These are phyloP conservation scores for Aspidoscelis tigris DNA, from an alignment of 2,113 vertebrate genomes.

Conservation along the genomic window DNA sequence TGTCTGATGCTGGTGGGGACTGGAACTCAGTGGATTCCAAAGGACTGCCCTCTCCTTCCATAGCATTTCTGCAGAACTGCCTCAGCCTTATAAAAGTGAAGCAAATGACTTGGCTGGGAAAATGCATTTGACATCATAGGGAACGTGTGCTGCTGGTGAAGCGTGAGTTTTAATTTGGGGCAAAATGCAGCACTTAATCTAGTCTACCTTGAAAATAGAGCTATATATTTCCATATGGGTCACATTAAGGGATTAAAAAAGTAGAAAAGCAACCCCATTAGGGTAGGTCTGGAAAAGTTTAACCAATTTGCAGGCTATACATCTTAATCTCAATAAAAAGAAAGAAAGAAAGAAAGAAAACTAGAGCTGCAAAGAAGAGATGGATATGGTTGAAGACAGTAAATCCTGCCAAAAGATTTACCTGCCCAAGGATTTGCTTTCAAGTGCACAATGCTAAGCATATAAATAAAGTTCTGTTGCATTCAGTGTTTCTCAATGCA, in stretches of 20 bases:
- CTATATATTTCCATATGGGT: constrained; percentile 80
- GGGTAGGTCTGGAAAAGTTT: constrained; percentile 79
- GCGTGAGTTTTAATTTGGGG: constrained; percentile 71
- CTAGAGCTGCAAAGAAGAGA: constrained; percentile 10
- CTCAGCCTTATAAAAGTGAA: constrained; percentile 56
- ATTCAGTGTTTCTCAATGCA: neutral
- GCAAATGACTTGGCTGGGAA: constrained; percentile 61
- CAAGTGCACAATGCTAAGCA: neutral
- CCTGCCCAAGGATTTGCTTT: neutral
- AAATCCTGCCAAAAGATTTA: constrained; percentile 32
- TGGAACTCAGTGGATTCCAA: no score
- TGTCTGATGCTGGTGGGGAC: neutral
- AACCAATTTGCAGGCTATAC: constrained; percentile 81
- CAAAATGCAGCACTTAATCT: constrained; percentile 68
- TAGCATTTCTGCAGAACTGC: constrained; percentile 35
- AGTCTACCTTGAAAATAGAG: constrained; percentile 70
- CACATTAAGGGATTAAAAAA: constrained; percentile 75
- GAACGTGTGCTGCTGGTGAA: constrained; percentile 67
- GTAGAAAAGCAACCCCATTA: constrained; percentile 77
- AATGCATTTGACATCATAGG: constrained; percentile 63
- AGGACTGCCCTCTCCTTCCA: neutral
- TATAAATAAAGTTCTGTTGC: neutral
- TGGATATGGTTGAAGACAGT: constrained; percentile 59
- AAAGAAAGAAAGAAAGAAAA: constrained; percentile 27
- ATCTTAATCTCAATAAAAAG: constrained; percentile 79